phyloP scores from a whole-genome alignment of 2,113 vertebrate genomes.

The Cyanoramphus novaezelandiae region DNA sequence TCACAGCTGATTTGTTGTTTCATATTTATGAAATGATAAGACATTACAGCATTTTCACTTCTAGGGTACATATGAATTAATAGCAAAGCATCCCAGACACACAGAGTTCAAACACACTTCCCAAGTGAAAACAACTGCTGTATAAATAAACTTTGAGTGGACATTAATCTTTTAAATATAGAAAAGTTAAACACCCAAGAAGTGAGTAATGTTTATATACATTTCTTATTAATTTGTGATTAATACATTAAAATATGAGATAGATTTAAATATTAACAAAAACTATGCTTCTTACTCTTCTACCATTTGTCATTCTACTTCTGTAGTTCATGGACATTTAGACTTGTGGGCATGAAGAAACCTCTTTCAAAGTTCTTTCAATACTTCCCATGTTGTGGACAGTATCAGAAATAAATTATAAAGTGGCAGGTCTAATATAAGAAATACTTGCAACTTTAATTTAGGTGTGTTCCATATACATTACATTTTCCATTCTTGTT shows the following conservation, averaged over 20 bases:
- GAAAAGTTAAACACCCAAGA: neutral
- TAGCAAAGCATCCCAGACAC: neutral
- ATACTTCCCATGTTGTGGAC: neutral
- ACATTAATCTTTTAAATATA: neutral
- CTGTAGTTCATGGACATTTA: neutral
- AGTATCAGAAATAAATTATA: neutral
- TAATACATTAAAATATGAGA: neutral
- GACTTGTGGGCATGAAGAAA: neutral
- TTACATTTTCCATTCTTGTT: neutral
- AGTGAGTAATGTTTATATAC: neutral
- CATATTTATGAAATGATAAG: neutral
- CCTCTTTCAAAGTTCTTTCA: neutral
- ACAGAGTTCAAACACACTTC: neutral
- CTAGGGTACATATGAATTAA: neutral
- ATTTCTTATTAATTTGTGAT: neutral
- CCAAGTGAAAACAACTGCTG: neutral
- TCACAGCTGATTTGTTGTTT: neutral
- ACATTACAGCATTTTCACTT: neutral
- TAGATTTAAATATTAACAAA: neutral
- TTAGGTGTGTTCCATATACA: neutral
- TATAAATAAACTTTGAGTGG: neutral
- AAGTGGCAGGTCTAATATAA: neutral
- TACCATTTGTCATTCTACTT: neutral
- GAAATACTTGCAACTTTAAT: neutral
- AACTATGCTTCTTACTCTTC: neutral